These are phyloP conservation scores for Lampris incognitus DNA, from an alignment of 2,113 vertebrate species.

Conservation along the genomic window DNA sequence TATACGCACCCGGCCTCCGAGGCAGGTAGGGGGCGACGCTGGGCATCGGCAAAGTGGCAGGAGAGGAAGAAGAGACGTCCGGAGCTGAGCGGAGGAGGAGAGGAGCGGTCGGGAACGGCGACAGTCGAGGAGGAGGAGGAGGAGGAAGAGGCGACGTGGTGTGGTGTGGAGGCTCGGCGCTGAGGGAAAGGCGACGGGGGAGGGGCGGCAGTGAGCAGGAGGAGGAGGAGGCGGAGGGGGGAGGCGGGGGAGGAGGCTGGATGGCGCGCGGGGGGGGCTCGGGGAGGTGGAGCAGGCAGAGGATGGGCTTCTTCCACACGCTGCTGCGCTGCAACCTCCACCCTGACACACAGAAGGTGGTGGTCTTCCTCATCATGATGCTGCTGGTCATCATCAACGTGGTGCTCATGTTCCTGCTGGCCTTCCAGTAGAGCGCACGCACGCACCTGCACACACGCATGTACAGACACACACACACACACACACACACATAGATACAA, in stretches of 20 bases:
- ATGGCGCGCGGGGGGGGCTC: conserved; percentile 84
- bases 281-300: conserved; percentile 81
- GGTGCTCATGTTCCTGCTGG: conserved; percentile 96
- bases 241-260: conserved; percentile 31
- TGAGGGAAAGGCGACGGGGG: conserved; percentile 60
- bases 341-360: conserved; percentile 92
- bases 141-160: conserved; percentile 47
- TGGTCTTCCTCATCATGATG: conserved; percentile 96
- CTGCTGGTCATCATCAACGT: conserved; percentile 97
- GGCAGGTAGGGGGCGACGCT: conserved; percentile 57
- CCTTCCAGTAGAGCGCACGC: conserved; percentile 86
- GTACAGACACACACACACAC: conserved; percentile 1
- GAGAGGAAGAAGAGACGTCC: conserved; percentile 59
- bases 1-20: conserved; percentile 49
- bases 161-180: conserved; percentile 64
- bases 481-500: not conserved
- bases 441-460: not conserved
- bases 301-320: conserved; percentile 83
- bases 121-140: conserved; percentile 22
- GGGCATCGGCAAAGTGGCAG: conserved; percentile 73
- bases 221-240: conserved; percentile 51
- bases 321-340: conserved; percentile 95
- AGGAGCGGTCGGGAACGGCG: conserved; percentile 24
- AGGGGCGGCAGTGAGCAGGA: conserved; percentile 44
- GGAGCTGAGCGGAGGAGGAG: conserved; percentile 51